These are phyloP conservation scores for Zhuqinia jingwanae DNA, from an alignment of 2,888 invertebrate genomes.

Conservation along the genomic window DNA sequence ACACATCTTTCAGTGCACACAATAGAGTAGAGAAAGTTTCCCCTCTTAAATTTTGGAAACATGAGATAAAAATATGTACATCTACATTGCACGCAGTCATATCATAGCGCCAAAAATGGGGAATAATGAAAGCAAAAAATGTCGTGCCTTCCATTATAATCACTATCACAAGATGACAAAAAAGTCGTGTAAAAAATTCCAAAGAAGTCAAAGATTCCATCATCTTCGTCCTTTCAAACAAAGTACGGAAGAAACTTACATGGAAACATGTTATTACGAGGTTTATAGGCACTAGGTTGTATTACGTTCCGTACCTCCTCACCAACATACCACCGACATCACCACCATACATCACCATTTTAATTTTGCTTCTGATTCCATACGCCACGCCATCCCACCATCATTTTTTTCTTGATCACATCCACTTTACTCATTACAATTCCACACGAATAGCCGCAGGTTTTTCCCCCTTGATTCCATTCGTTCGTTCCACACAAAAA, in stretches of 20 bases:
- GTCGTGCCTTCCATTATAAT: too few relatives aligned
- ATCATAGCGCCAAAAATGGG: too few relatives aligned
- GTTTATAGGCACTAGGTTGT: background rate
- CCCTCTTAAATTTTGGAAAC: too few relatives aligned
- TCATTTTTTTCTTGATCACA: slow-evolving; percentile 26
- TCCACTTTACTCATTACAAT: slow-evolving; percentile 38
- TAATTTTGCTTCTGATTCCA: background rate
- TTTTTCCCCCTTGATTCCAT: background rate
- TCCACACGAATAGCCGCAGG: slow-evolving; percentile 7
- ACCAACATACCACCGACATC: slow-evolving; percentile 11
- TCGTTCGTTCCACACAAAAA: background rate
- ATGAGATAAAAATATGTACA: too few relatives aligned
- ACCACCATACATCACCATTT: background rate
- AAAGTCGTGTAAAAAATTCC: too few relatives aligned
- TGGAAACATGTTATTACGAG: background rate
- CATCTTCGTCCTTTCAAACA: too few relatives aligned
- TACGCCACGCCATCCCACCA: background rate
- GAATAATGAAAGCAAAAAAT: too few relatives aligned
- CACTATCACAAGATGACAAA: too few relatives aligned
- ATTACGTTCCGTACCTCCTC: background rate
- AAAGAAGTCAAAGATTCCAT: too few relatives aligned
- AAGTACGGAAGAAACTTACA: background rate
- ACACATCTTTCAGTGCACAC: too few relatives aligned
- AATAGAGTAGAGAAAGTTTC: too few relatives aligned
- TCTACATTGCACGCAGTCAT: too few relatives aligned